These are phyloP conservation scores for Reticulitermes speratus DNA, from an alignment of 1,140 invertebrate genomes.

Conservation along the genomic window DNA sequence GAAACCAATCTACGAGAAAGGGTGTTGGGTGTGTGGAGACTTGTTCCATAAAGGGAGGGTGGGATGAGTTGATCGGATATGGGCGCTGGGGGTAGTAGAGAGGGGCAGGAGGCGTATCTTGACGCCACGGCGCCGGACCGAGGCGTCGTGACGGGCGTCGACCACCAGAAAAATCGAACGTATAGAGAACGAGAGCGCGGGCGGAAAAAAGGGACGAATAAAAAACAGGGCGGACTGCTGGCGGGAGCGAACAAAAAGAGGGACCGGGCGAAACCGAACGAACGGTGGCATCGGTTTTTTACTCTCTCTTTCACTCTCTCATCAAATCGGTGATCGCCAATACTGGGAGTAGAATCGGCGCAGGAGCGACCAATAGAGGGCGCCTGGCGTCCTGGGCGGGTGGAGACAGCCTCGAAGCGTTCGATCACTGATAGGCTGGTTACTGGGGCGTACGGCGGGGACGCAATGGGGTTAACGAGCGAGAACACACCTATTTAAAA, in stretches of 20 bases:
- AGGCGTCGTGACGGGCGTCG: slow-evolving; percentile 6
- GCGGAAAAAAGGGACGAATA: not conserved
- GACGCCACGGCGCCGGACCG: slow-evolving; percentile 25
- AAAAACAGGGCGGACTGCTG: slow-evolving; percentile 15
- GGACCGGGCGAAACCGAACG: not conserved
- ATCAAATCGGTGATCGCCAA: slow-evolving; percentile 31
- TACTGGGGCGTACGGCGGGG: not conserved
- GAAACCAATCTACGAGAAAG: not conserved
- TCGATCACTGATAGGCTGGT: slow-evolving; percentile 27
- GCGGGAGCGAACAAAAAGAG: slow-evolving; percentile 14
- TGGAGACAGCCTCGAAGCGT: slow-evolving; percentile 23
- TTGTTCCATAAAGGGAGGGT: not conserved
- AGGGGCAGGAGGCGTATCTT: slow-evolving; percentile 13
- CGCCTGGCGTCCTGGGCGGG: slow-evolving; percentile 7
- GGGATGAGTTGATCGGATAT: not conserved
- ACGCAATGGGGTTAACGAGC: slow-evolving; percentile 6
- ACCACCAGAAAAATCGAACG: slow-evolving; percentile 23
- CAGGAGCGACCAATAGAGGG: slow-evolving; percentile 14
- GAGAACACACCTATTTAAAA: slow-evolving; percentile 21
- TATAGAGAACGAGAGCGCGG: not conserved
- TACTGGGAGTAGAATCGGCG: slow-evolving; percentile 22
- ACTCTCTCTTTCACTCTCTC: slow-evolving; percentile 18
- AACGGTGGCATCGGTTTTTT: slow-evolving; percentile 20
- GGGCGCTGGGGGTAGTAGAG: not conserved
- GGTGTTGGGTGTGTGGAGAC: not conserved